Evolutionary conservation across 2,888 invertebrate species (phyloP).

Genomic region (Acrocera orbiculus): DNA sequence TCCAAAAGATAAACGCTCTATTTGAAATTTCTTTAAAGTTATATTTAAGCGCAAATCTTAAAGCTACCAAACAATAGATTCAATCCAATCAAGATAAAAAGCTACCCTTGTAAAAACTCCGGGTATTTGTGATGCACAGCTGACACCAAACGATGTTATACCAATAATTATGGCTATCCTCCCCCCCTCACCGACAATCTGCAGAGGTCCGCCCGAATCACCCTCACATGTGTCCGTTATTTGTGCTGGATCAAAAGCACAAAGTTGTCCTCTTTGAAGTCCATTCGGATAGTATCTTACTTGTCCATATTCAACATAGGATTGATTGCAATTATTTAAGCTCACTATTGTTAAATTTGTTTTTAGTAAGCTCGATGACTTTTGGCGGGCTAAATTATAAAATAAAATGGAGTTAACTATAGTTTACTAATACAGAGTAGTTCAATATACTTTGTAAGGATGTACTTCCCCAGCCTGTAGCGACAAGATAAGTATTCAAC

Average conservation of each 20-base stretch:
- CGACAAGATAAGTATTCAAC: slow-evolving; percentile 8
- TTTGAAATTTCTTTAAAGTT: no score
- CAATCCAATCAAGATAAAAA: slow-evolving; percentile 24
- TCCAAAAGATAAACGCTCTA: no score
- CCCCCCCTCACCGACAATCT: slow-evolving; percentile 14
- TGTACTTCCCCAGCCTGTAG: slow-evolving; percentile 17
- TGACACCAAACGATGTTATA: slow-evolving; percentile 22
- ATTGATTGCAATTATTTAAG: slow-evolving; percentile 10
- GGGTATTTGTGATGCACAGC: slow-evolving; percentile 21
- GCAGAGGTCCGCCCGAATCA: slow-evolving; percentile 25
- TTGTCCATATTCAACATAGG: slow-evolving; percentile 7
- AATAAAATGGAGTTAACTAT: no score
- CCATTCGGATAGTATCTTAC: slow-evolving; percentile 9
- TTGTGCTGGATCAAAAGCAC: slow-evolving; percentile 14
- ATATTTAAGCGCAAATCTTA: no score
- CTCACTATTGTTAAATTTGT: slow-evolving; percentile 14
- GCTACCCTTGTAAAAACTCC: slow-evolving; percentile 25
- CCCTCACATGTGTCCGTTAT: slow-evolving; percentile 23
- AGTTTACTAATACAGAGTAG: neutral
- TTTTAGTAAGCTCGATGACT: slow-evolving; percentile 13
- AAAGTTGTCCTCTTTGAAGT: slow-evolving; percentile 13
- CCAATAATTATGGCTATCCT: slow-evolving; percentile 19
- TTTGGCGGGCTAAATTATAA: slow-evolving; percentile 9
- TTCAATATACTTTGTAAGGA: slow-evolving; percentile 1
- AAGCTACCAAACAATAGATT: slow-evolving; percentile 24